phyloP scores from a whole-genome alignment of 2,888 invertebrate genomes.

The Apodemia mormo region DNA sequence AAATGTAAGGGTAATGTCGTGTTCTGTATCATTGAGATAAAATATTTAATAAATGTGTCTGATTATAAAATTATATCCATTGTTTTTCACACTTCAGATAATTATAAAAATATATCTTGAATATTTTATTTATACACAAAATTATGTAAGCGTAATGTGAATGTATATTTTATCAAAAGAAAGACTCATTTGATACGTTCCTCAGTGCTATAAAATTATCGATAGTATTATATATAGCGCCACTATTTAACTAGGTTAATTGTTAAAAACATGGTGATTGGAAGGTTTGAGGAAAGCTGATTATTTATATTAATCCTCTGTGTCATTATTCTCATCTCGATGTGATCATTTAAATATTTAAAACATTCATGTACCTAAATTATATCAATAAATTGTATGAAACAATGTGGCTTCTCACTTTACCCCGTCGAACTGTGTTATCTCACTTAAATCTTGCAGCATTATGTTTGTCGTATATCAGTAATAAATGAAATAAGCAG shows the following conservation, averaged over 20 bases:
- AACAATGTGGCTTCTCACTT: constrained; percentile 24
- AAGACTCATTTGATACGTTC: constrained; percentile 40
- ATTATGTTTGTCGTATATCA: too few relatives aligned
- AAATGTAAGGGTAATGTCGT: neutral
- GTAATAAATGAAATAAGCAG: too few relatives aligned
- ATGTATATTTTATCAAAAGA: constrained; percentile 30
- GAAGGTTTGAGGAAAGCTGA: neutral
- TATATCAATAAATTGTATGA: constrained; percentile 48
- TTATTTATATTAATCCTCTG: constrained; percentile 25
- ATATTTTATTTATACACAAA: constrained; percentile 6
- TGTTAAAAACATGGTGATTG: constrained; percentile 15
- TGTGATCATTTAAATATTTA: constrained; percentile 39
- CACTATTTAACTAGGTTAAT: constrained; percentile 33
- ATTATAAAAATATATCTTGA: constrained; percentile 9
- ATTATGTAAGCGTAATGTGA: constrained; percentile 15
- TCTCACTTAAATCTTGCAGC: too few relatives aligned
- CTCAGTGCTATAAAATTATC: constrained; percentile 33
- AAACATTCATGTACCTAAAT: constrained; percentile 44
- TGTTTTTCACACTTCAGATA: constrained; percentile 15
- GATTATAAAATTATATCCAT: constrained; percentile 10
- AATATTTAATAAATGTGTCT: constrained; percentile 9
- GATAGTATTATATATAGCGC: constrained; percentile 30
- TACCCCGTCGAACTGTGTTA: neutral
- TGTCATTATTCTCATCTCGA: constrained; percentile 37
- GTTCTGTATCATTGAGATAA: neutral